These are phyloP conservation scores for Allolobophora icterica DNA, from an alignment of 2,888 invertebrate species.

Conservation along the genomic window DNA sequence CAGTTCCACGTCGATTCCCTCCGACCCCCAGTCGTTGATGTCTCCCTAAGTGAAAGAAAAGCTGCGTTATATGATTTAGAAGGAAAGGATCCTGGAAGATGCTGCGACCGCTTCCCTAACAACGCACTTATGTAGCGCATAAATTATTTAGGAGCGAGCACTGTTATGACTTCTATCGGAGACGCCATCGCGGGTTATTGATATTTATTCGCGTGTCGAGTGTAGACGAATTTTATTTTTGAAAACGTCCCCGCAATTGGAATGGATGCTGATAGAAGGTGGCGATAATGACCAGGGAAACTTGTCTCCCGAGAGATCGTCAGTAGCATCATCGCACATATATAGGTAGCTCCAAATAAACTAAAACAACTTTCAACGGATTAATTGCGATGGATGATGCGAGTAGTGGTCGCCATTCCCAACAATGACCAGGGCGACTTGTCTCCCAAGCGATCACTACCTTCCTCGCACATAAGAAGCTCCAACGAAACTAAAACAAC, in stretches of 20 bases:
- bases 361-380: neutral
- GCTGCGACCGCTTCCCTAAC: neutral
- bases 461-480: too few species aligned
- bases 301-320: neutral
- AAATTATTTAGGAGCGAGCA: neutral
- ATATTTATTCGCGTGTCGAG: neutral
- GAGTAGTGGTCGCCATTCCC: too few species aligned
- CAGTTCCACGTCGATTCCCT: neutral
- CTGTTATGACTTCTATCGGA: neutral
- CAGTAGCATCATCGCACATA: neutral
- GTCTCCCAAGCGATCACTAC: too few species aligned
- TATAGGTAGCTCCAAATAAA: neutral
- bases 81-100: neutral
- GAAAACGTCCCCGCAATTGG: neutral
- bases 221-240: neutral
- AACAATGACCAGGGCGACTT: too few species aligned
- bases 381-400: too few species aligned
- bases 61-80: slow-evolving; percentile 3
- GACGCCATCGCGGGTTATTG: neutral
- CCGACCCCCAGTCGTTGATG: neutral
- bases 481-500: neutral
- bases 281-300: neutral
- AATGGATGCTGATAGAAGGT: neutral
- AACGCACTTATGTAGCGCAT: neutral
- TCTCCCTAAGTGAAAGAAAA: neutral